These are phyloP conservation scores for Penaeus vannamei DNA, from an alignment of 1,140 invertebrate species.

Conservation along the genomic window DNA sequence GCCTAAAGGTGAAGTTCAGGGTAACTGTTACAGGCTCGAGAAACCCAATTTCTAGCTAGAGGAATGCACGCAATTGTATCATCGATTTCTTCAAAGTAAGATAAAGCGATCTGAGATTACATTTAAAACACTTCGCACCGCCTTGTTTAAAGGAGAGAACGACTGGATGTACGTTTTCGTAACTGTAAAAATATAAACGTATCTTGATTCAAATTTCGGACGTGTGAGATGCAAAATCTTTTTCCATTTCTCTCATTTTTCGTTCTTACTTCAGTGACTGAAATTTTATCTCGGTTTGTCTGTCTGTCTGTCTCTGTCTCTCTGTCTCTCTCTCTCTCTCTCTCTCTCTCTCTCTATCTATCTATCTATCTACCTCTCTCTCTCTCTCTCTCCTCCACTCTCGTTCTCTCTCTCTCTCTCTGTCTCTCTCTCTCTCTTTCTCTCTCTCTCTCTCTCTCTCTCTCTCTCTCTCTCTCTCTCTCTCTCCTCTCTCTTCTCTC, in stretches of 20 bases:
- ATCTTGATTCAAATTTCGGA: no score
- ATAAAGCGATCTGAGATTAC: no score
- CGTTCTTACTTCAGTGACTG: no score
- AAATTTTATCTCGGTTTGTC: background rate
- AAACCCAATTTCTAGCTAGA: background rate
- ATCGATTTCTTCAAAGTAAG: no score
- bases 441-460: constrained; percentile 5
- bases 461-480: constrained; percentile 25
- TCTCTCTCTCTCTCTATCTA: constrained; percentile 1
- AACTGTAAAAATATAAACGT: no score
- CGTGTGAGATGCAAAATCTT: no score
- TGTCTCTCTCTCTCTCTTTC: background rate
- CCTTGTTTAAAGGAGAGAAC: no score
- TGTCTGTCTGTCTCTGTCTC: constrained; percentile 1
- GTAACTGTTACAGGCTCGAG: background rate
- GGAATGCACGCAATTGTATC: background rate
- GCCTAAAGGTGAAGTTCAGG: background rate
- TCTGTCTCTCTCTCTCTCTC: constrained; percentile 16
- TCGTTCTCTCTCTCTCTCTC: constrained; percentile 3
- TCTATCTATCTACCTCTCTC: background rate
- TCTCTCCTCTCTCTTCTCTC: background rate
- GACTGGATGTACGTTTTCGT: no score
- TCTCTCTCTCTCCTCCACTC: background rate
- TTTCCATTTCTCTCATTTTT: background rate
- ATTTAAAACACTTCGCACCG: no score